Evolutionary conservation across 2,888 invertebrate genomes (phyloP).

Genomic region (Plagodis pulveraria): DNA sequence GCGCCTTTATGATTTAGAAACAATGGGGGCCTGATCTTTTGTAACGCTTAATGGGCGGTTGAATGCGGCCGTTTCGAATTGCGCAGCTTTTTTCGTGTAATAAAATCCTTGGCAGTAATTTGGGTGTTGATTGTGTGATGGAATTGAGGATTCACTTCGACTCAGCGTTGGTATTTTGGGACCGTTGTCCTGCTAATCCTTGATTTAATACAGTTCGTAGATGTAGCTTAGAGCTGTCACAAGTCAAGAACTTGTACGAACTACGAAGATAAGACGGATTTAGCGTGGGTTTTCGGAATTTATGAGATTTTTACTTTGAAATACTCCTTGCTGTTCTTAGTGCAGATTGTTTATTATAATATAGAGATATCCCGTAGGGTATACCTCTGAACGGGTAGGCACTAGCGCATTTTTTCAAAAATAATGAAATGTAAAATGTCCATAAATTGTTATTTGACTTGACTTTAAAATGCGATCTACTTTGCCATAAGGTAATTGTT

Average conservation of each 20-base stretch:
- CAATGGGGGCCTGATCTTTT: slow-evolving; percentile 67
- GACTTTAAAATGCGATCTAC: too few species aligned
- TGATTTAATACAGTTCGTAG: slow-evolving; percentile 57
- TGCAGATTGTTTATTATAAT: too few species aligned
- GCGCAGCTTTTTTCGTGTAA: slow-evolving; percentile 38
- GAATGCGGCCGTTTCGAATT: slow-evolving; percentile 45
- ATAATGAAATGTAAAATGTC: too few species aligned
- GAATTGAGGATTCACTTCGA: slow-evolving; percentile 32
- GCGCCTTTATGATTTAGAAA: slow-evolving; percentile 69
- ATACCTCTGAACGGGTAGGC: too few species aligned
- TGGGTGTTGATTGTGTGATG: slow-evolving; percentile 14
- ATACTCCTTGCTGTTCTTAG: too few species aligned
- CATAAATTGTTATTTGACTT: too few species aligned
- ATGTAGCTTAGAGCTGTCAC: slow-evolving; percentile 45
- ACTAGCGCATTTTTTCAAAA: too few species aligned
- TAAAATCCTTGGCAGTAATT: slow-evolving; percentile 27
- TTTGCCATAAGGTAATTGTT: too few species aligned
- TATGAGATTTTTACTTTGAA: too few species aligned
- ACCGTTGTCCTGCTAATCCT: slow-evolving; percentile 42
- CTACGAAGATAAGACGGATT: too few species aligned
- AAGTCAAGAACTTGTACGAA: slow-evolving; percentile 29
- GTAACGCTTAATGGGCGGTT: slow-evolving; percentile 53
- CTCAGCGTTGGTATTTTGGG: slow-evolving; percentile 35
- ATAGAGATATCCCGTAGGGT: too few species aligned
- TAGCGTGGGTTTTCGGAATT: too few species aligned